Conservation (phyloP, 2,113 vertebrate species). For the Marmota monax region DNA sequence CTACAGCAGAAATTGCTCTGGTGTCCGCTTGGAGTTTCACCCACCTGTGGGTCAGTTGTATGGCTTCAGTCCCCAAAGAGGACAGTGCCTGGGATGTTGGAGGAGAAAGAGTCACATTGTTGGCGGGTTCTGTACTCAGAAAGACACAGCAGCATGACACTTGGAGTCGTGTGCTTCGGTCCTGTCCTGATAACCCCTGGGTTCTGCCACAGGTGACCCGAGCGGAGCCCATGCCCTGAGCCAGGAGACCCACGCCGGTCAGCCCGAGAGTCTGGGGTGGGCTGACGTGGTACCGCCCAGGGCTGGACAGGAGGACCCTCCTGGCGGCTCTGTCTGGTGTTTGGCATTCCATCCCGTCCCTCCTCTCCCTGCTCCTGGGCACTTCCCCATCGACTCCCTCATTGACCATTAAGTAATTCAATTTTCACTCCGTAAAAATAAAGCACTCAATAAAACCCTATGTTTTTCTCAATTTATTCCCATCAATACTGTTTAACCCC, state of each 20-base stretch:
- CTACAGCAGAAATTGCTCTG: rapidly evolving
- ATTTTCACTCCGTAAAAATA: conserved; percentile 51
- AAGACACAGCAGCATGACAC: rapidly evolving
- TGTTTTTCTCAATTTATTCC: conserved; percentile 49
- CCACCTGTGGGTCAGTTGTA: not conserved
- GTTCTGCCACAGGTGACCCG: not conserved
- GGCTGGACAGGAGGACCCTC: not conserved
- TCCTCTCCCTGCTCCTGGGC: not conserved
- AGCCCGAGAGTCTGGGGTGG: not conserved
- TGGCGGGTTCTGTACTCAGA: not conserved
- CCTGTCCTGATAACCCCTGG: not conserved
- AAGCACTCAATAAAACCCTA: conserved; percentile 45
- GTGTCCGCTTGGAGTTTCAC: conserved; percentile 45
- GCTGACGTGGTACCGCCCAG: no score
- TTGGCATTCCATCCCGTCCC: not conserved
- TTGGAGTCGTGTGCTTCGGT: no score
- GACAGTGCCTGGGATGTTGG: not conserved
- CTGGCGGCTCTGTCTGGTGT: no score
- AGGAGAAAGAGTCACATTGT: not conserved
- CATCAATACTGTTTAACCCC: not conserved
- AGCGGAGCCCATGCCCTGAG: no score
- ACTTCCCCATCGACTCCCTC: not conserved
- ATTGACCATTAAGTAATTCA: conserved; percentile 41
- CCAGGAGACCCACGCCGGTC: no score
- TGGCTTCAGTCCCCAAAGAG: conserved; percentile 6